Conservation (phyloP, 2,797 vertebrate genomes). For the Mallotus villosus region DNA sequence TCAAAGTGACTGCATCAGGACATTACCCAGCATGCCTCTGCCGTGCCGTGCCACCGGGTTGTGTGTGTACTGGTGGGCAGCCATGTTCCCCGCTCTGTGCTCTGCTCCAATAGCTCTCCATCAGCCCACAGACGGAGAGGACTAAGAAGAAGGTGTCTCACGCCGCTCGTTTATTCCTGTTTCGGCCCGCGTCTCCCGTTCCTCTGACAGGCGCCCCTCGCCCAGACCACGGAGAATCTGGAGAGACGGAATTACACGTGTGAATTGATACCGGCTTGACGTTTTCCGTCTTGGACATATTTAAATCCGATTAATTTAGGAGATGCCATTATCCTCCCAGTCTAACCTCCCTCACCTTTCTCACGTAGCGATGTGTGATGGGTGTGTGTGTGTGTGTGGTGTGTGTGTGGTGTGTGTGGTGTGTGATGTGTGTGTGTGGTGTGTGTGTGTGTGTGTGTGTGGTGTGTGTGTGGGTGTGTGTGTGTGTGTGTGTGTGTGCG, state of each 20-base stretch:
- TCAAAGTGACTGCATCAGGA: slow-evolving; percentile 48
- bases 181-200: too few relatives aligned
- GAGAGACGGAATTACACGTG: slow-evolving; percentile 10
- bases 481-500: slow-evolving; percentile 20
- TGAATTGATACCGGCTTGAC: slow-evolving; percentile 15
- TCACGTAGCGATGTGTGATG: slow-evolving; percentile 49
- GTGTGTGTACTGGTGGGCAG: slow-evolving; percentile 14
- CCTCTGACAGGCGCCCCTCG: slow-evolving; percentile 3
- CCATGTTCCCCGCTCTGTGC: slow-evolving; percentile 18
- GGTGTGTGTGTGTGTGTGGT: slow-evolving; percentile 9
- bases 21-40: slow-evolving; percentile 41
- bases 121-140: slow-evolving; percentile 30
- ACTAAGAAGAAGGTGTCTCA: slow-evolving; percentile 32
- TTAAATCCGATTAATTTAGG: slow-evolving; percentile 31
- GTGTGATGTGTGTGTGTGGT: too few relatives aligned
- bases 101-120: slow-evolving; percentile 13
- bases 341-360: slow-evolving; percentile 63
- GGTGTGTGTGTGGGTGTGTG: slow-evolving; percentile 27
- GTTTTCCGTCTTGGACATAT: slow-evolving; percentile 29
- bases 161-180: not conserved
- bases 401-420: not conserved
- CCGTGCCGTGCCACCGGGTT: slow-evolving; percentile 23
- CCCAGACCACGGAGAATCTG: not conserved
- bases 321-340: slow-evolving; percentile 38
- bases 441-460: slow-evolving; percentile 20